Evolutionary conservation across 2,888 invertebrate genomes (phyloP).

Genomic region (Malachius bipustulatus): DNA sequence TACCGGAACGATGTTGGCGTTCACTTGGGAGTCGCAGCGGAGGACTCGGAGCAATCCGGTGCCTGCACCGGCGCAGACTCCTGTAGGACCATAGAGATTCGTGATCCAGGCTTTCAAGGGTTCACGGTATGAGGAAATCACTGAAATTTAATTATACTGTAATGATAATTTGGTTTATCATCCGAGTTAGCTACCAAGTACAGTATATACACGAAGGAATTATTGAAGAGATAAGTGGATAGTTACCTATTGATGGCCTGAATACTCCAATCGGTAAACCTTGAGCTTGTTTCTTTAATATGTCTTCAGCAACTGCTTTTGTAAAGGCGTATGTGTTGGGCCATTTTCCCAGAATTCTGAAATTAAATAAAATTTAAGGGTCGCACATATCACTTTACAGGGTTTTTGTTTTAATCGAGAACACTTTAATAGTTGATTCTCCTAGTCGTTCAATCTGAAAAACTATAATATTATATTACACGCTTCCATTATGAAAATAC

Average conservation of each 20-base stretch:
- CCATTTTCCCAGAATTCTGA: slow-evolving; percentile 15
- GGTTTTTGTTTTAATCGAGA: too few species aligned
- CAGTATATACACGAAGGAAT: too few species aligned
- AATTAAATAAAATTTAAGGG: too few species aligned
- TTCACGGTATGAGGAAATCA: slow-evolving; percentile 57
- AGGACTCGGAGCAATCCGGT: slow-evolving; percentile 65
- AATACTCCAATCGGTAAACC: slow-evolving; percentile 67
- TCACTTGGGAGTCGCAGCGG: slow-evolving; percentile 53
- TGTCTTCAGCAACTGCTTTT: slow-evolving; percentile 74
- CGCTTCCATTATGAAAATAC: too few species aligned
- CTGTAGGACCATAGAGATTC: slow-evolving; percentile 83
- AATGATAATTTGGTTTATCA: too few species aligned
- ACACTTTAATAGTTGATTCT: too few species aligned
- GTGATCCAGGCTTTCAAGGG: slow-evolving; percentile 80
- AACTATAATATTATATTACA: too few species aligned
- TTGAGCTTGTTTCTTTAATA: slow-evolving; percentile 51
- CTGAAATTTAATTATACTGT: too few species aligned
- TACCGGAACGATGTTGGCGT: slow-evolving; percentile 65
- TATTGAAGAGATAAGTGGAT: too few species aligned
- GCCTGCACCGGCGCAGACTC: slow-evolving; percentile 57
- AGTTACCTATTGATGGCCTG: slow-evolving; percentile 68
- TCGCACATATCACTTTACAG: not conserved
- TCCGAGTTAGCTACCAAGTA: too few species aligned
- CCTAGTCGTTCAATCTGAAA: too few species aligned
- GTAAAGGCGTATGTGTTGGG: slow-evolving; percentile 80